Evolutionary conservation across 2,888 invertebrate species (phyloP), one percentile per base, ranked within the genome.

Genomic region (Toxonevra muliebris): DNA sequence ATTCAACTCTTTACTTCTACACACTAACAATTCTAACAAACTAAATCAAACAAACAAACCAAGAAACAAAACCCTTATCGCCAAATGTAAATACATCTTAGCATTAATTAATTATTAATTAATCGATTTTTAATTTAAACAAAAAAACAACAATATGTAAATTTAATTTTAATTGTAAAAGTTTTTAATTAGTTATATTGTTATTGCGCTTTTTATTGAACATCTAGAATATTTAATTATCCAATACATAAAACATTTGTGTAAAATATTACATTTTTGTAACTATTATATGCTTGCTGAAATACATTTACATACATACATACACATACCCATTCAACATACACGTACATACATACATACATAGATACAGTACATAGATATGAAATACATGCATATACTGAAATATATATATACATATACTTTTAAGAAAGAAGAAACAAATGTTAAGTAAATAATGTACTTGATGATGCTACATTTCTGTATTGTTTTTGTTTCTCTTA

Each of bases 31-130:
- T 40, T 48, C 60, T 64, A 60, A 15, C 45, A 20, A 57, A 57
- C 20, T 48, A 10, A 1, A 45, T 15, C 12, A 55, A 3, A 55
- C 55, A 55, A 8, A 19, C 19, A 13, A 53, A 40, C n/a, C 30
- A n/a, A 50, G 13, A 50, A 63, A 60, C 65, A 30, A 45, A 40
- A 43, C 50, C 61, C 66, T 42, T 43, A 66, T 55, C 60, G 61
- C 67, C 67, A 69, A 50, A 65, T 69, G 69, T 65, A 69, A 69
- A 65, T 69, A 65, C 19, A 30, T 48, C 20, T 9, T 58, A 48
- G 30, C 42, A 17, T n/a, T 57, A 50, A n/a, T 20, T 40, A 43
- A 43, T 19, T n/a, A n/a, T n/a, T 17, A 11, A 11, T 15, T 15
- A 43, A 55, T 61, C 48, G 52, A 60, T 52, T 60, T 54, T 42